Evolutionary conservation across 2,797 vertebrate species (phyloP).

Genomic region (Toxotes lorentzi): DNA sequence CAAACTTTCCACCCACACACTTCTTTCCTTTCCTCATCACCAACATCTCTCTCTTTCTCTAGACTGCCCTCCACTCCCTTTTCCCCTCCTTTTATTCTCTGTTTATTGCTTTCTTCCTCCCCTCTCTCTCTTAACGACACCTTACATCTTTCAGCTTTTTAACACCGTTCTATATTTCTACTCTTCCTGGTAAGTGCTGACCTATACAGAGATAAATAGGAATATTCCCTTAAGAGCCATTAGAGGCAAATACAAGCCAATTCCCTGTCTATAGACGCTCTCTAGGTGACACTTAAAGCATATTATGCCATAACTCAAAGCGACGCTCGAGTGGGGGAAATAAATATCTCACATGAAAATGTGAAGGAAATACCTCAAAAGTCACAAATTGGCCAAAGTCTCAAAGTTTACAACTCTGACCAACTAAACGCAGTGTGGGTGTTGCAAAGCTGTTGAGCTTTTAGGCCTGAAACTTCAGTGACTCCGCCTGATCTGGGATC

Average conservation of each 20-base stretch:
- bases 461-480: neutral
- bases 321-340: slow-evolving; percentile 35
- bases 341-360: slow-evolving; percentile 51
- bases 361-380: slow-evolving; percentile 25
- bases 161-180: slow-evolving; percentile 52
- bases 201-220: slow-evolving; percentile 67
- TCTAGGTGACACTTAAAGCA: slow-evolving; percentile 64
- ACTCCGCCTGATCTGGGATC: neutral
- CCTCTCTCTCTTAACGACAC: slow-evolving; percentile 38
- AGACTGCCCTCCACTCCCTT: neutral
- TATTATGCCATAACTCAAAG: slow-evolving; percentile 64
- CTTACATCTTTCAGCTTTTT: slow-evolving; percentile 55
- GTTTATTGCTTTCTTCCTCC: slow-evolving; percentile 33
- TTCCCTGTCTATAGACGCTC: slow-evolving; percentile 58
- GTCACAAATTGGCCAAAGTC: slow-evolving; percentile 47
- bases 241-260: slow-evolving; percentile 71
- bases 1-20: slow-evolving; percentile 72
- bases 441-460: slow-evolving; percentile 26
- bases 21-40: slow-evolving; percentile 52
- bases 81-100: neutral
- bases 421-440: slow-evolving; percentile 11
- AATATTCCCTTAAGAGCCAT: slow-evolving; percentile 72
- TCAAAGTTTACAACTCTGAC: slow-evolving; percentile 28
- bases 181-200: slow-evolving; percentile 67
- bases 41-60: slow-evolving; percentile 33